Evolutionary conservation across 2,888 invertebrate genomes (phyloP).

Genomic region (Galerucella calmariensis): DNA sequence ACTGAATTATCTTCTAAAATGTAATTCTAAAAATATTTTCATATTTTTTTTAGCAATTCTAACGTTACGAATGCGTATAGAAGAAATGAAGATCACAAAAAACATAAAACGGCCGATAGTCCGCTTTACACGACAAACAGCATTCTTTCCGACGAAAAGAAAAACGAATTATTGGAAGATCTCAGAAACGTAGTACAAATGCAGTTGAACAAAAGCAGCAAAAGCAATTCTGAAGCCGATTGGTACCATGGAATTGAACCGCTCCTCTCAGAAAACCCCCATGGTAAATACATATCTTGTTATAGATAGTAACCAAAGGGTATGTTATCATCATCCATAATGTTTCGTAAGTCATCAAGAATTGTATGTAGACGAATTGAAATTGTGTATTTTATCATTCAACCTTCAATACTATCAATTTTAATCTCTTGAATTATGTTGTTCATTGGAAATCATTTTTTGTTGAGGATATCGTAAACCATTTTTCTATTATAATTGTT

Average conservation of each 20-base stretch:
- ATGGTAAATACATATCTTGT: constrained; percentile 11
- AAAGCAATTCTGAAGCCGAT: constrained; percentile 4
- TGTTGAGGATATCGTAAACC: no score
- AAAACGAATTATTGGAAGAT: constrained; percentile 12
- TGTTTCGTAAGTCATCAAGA: background rate
- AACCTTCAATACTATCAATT: background rate
- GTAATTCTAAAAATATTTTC: background rate
- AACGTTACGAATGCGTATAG: background rate
- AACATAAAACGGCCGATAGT: background rate
- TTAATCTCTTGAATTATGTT: background rate
- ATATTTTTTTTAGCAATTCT: background rate
- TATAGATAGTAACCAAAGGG: constrained; percentile 1
- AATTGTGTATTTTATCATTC: no score
- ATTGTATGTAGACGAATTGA: no score
- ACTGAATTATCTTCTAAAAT: background rate
- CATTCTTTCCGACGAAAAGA: constrained; percentile 10
- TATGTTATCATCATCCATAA: background rate
- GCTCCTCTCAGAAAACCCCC: constrained; percentile 4
- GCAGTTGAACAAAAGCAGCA: constrained; percentile 9
- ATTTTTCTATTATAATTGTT: no score
- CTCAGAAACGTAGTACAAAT: constrained; percentile 9
- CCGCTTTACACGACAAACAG: background rate
- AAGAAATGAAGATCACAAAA: background rate
- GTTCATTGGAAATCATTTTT: no score
- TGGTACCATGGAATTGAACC: constrained; percentile 17